phyloP scores from a whole-genome alignment of 1,140 invertebrate species.

The Cydia fagiglandana region DNA sequence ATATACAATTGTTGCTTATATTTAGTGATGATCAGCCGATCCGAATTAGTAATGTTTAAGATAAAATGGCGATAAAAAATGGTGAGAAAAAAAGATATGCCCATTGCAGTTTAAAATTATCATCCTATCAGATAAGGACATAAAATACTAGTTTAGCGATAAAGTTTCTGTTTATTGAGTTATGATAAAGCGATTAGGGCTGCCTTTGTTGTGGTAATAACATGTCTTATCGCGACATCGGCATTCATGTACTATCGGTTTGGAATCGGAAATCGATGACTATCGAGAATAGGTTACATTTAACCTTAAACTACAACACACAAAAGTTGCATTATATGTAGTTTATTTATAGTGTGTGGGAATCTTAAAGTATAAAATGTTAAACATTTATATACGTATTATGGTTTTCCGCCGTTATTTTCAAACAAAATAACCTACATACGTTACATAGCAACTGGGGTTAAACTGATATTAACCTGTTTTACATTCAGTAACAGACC shows the following conservation, averaged over 20 bases:
- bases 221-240: conserved; percentile 14
- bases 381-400: too few relatives aligned
- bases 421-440: neutral
- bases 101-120: conserved; percentile 16
- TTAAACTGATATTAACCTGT: neutral
- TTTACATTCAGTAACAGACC: neutral
- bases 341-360: too few relatives aligned
- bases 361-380: too few relatives aligned
- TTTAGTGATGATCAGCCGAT: conserved; percentile 20
- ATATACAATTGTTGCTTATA: conserved; percentile 55
- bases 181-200: conserved; percentile 22
- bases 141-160: conserved; percentile 23
- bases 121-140: neutral
- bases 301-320: too few relatives aligned
- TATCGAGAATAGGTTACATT: neutral
- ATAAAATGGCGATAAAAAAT: neutral
- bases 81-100: conserved; percentile 3
- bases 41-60: conserved; percentile 21
- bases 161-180: conserved; percentile 29
- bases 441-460: neutral
- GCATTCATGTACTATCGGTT: conserved; percentile 5
- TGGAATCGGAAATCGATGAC: conserved; percentile 2
- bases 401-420: too few relatives aligned
- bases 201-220: conserved; percentile 30
- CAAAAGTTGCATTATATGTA: too few relatives aligned